phyloP scores from a whole-genome alignment of 2,888 invertebrate species.

The Dynastes grantii region DNA sequence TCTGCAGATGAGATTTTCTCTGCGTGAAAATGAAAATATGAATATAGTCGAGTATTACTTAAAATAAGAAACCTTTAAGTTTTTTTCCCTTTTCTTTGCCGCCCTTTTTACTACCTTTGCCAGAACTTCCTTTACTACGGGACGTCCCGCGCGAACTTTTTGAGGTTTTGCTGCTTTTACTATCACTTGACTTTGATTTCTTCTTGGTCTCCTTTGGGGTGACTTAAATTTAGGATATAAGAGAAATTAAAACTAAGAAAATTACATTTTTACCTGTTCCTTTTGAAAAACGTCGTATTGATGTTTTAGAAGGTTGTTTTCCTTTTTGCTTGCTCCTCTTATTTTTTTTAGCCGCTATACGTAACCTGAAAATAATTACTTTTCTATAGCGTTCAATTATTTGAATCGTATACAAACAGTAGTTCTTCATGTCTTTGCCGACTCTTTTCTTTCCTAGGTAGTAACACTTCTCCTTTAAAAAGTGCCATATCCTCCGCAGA shows the following conservation, averaged over 20 bases:
- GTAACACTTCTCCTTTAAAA: conserved; percentile 57
- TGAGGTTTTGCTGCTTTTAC: conserved; percentile 38
- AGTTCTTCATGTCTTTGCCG: conserved; percentile 54
- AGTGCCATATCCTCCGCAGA: conserved; percentile 54
- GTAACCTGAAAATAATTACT: conserved; percentile 5
- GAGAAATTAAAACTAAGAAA: neutral
- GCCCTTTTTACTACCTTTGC: conserved; percentile 49
- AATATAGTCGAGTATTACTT: neutral
- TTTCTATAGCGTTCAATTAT: neutral
- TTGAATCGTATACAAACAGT: conserved; percentile 49
- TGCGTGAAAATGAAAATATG: conserved; percentile 4
- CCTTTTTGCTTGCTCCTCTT: conserved; percentile 38
- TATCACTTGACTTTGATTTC: conserved; percentile 48
- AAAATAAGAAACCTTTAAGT: conserved; percentile 14
- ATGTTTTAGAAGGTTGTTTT: conserved; percentile 5
- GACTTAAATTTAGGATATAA: neutral
- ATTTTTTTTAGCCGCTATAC: conserved; percentile 15
- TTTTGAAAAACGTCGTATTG: neutral
- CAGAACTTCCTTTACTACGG: conserved; percentile 26
- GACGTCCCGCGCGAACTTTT: conserved; percentile 17
- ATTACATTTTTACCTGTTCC: conserved; percentile 1
- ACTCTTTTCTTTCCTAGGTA: conserved; percentile 56
- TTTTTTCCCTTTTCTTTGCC: conserved; percentile 42
- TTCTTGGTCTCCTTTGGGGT: conserved; percentile 42
- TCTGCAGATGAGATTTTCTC: conserved; percentile 50